A percentile compares a stretch with the other conserved stretches of the same genome.
Conservation (phyloP, 2,113 vertebrate species). For the Perognathus longimembris region DNA sequence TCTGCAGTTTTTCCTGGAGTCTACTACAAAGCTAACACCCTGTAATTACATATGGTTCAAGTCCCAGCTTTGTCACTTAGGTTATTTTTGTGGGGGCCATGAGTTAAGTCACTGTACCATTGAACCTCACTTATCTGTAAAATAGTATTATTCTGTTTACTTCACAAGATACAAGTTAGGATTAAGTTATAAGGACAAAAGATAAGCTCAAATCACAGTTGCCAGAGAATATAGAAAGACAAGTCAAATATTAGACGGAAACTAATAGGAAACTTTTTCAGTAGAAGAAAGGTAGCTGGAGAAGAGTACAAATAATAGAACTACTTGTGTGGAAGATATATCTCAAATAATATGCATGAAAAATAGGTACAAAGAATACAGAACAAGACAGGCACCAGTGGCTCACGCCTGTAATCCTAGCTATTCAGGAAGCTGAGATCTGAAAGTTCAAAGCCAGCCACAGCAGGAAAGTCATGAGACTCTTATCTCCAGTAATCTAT, state of each 20-base stretch:
- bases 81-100: not conserved
- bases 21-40: not conserved
- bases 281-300: not conserved
- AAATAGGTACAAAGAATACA: not conserved
- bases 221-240: not conserved
- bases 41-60: not conserved
- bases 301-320: slow-evolving; percentile 39
- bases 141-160: not conserved
- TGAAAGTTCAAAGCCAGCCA: too few relatives aligned
- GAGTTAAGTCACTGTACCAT: not conserved
- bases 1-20: not conserved
- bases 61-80: not conserved
- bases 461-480: too few relatives aligned
- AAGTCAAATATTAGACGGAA: not conserved
- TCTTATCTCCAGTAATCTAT: too few relatives aligned
- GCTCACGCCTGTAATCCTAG: too few relatives aligned
- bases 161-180: not conserved
- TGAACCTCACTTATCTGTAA: not conserved
- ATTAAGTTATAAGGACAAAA: not conserved
- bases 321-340: not conserved
- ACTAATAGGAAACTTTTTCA: slow-evolving; percentile 23
- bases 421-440: too few relatives aligned
- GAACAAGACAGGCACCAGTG: too few relatives aligned
- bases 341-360: not conserved
- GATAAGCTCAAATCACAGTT: not conserved